A percentile compares a stretch with the other conserved stretches of the same genome.
phyloP scores from a whole-genome alignment of 2,113 vertebrate species.

The Hippocampus guttulatus region DNA sequence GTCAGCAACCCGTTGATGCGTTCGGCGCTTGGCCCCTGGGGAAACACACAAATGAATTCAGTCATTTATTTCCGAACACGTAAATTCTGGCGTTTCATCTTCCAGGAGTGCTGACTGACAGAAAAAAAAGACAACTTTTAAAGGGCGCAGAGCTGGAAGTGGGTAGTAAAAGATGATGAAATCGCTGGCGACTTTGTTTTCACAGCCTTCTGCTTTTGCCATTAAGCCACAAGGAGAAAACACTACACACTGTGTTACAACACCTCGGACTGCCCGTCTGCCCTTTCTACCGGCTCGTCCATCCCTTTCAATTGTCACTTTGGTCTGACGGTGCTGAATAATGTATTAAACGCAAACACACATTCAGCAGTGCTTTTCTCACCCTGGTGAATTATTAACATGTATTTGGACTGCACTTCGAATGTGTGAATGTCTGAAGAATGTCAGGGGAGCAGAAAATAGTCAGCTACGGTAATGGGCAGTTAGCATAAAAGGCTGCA shows the following conservation, averaged over 20 bases:
- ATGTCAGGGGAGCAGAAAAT: constrained; percentile 21
- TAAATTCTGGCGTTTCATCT: constrained; percentile 15
- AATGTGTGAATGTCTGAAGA: neutral
- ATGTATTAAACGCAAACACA: constrained; percentile 15
- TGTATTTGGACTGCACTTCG: constrained; percentile 8
- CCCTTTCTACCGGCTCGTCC: constrained; percentile 7
- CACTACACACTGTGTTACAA: constrained; percentile 27
- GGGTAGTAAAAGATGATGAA: constrained; percentile 54
- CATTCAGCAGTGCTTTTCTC: constrained; percentile 2
- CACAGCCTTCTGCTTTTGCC: constrained; percentile 47
- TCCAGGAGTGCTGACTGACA: constrained; percentile 25
- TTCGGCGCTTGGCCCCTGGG: constrained; percentile 79
- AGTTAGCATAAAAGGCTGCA: neutral
- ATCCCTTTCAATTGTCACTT: constrained; percentile 16
- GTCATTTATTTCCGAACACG: neutral
- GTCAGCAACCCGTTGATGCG: constrained; percentile 84
- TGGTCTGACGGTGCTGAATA: constrained; percentile 40
- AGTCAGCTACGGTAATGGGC: neutral
- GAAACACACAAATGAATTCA: constrained; percentile 15
- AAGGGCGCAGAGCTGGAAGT: constrained; percentile 46
- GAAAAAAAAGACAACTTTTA: constrained; percentile 37
- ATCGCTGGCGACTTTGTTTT: constrained; percentile 58
- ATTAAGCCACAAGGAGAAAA: constrained; percentile 36
- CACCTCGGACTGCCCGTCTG: constrained; percentile 4
- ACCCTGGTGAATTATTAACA: constrained; percentile 1